Evolutionary conservation across 1,140 invertebrate genomes (phyloP).

Genomic region (Euschistus heros): DNA sequence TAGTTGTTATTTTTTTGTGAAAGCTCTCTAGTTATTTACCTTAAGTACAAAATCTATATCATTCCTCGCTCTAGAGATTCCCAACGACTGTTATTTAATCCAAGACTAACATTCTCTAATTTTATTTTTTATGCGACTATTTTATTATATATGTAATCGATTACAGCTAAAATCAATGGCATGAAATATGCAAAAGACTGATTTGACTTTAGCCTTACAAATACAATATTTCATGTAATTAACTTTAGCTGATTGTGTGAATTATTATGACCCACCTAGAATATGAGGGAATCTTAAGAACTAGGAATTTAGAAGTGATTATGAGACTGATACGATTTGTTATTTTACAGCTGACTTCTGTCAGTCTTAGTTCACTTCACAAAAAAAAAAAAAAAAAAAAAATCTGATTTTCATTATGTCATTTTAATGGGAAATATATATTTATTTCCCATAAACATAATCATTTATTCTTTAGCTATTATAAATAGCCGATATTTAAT

Average conservation of each 20-base stretch:
- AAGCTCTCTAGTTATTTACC: slow-evolving; percentile 16
- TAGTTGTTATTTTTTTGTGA: slow-evolving; percentile 20
- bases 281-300: slow-evolving; percentile 15
- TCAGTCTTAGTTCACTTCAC: slow-evolving; percentile 18
- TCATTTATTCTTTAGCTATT: background rate
- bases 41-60: slow-evolving; percentile 20
- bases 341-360: slow-evolving; percentile 6
- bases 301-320: slow-evolving; percentile 14
- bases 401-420: background rate
- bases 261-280: slow-evolving; percentile 10
- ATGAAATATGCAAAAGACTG: slow-evolving; percentile 19
- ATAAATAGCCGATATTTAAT: background rate
- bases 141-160: background rate
- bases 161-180: slow-evolving; percentile 7
- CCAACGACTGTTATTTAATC: background rate
- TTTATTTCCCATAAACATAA: background rate
- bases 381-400: background rate
- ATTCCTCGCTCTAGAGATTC: background rate
- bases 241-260: slow-evolving; percentile 14
- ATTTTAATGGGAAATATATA: too few relatives aligned
- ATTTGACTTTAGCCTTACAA: slow-evolving; percentile 18
- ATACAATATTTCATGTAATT: slow-evolving; percentile 9
- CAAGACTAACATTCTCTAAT: slow-evolving; percentile 1
- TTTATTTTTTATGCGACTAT: slow-evolving; percentile 4
- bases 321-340: slow-evolving; percentile 14